Conservation (phyloP, 2,113 vertebrate genomes). For the Poeciliopsis occidentalis region DNA sequence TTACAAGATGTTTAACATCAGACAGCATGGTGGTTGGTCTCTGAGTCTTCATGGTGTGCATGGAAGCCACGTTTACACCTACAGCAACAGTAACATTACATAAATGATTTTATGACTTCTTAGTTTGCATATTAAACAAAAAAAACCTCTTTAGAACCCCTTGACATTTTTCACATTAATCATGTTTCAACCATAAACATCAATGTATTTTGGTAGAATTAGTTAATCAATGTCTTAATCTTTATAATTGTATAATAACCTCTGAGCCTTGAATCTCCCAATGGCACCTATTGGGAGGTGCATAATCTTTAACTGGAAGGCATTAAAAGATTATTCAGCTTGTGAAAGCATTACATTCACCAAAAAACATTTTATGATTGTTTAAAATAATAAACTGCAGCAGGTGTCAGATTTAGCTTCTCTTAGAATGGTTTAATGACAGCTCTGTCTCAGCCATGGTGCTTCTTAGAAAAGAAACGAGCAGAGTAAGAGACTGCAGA, state of each 20-base stretch:
- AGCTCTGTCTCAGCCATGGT: not conserved
- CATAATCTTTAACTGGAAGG: not conserved
- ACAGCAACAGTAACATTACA: constrained; percentile 9
- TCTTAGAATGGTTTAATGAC: not conserved
- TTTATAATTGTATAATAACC: constrained; percentile 30
- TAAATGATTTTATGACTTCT: not conserved
- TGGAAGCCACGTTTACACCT: constrained; percentile 87
- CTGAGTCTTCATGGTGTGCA: constrained; percentile 88
- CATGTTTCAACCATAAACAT: not conserved
- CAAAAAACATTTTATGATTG: not conserved
- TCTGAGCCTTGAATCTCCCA: too few species aligned
- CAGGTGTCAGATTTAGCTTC: not conserved
- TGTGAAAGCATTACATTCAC: not conserved
- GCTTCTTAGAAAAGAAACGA: not conserved
- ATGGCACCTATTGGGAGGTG: too few species aligned
- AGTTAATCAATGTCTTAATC: constrained; percentile 45
- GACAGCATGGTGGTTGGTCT: constrained; percentile 86
- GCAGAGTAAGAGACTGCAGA: not conserved
- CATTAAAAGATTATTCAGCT: not conserved
- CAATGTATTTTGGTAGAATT: constrained; percentile 16
- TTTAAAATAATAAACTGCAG: not conserved
- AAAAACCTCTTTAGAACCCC: not conserved
- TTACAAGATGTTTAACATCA: constrained; percentile 86
- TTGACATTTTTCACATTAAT: not conserved
- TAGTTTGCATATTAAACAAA: not conserved